Evolutionary conservation across 2,113 vertebrate genomes (phyloP), one percentile per base, ranked within the genome.

Genomic region (Malaclemys terrapin): DNA sequence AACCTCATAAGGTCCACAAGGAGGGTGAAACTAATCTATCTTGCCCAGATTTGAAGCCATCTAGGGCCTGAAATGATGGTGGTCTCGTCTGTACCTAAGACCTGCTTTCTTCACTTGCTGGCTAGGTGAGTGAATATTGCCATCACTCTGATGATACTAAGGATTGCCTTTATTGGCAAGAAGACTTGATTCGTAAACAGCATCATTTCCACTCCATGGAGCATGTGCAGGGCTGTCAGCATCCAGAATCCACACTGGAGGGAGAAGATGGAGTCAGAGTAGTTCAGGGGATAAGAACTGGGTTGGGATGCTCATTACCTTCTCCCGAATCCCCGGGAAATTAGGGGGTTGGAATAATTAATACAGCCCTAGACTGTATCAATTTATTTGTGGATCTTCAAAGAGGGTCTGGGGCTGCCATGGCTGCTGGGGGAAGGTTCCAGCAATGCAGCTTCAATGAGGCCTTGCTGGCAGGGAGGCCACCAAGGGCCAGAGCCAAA

Each of bases 181-280:
- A 53, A 25, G 25, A 13, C 29, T 7, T 82, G 62, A 13, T 82
- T 80, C 86, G 45, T 84, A 13, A 80, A 25, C 24, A 84, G 81
- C 84, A 35, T 57, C 0, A 5, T 85, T 93, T 31, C 24, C 53
- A 31, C 22, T 56, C n/a, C 22, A 8, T 0, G 0, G 0, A 1
- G 19, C 0, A 0, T 19, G 56, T 57, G 57, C 78, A 84, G 81
- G 91, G 19, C 27, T 83, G 20, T 65, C 11, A 5, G 38, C 22
- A 76, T 72, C 53, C 78, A 45, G 29, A 31, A 65, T 87, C 0
- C 0, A 4, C 86, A 62, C 24, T 45, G 42, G 22, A 13, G 38
- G 38, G n/a, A 45, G 65, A 69, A 19, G 65, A 72, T 72, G 19
- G 65, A 38, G n/a, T 72, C 62, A 69, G n/a, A 72, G 8, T 38